These are phyloP conservation scores for Plecturocebus donacophilus DNA, from an alignment of 2,113 vertebrate species.

Conservation along the genomic window DNA sequence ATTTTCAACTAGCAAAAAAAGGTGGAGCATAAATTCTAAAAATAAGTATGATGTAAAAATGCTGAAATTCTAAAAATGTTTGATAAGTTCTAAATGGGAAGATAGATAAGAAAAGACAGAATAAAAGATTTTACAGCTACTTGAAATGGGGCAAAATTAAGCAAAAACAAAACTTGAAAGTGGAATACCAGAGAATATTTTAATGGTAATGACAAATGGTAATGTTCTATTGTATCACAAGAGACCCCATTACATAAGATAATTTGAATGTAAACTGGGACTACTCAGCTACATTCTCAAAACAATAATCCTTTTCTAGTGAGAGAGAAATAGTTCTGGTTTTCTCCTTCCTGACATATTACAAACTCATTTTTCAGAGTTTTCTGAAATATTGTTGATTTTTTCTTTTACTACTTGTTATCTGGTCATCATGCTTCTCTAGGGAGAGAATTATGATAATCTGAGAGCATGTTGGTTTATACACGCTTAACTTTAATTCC, in stretches of 20 bases:
- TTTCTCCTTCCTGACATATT: not conserved
- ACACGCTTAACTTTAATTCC: not conserved
- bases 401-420: not conserved
- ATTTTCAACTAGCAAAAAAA: constrained; percentile 31
- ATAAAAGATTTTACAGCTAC: not conserved
- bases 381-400: not conserved
- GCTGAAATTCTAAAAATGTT: not conserved
- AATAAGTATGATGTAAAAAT: not conserved
- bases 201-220: not conserved
- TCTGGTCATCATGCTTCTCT: not conserved
- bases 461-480: not conserved
- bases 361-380: constrained; percentile 26
- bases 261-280: constrained; percentile 21
- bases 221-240: not conserved
- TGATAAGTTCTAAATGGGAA: constrained; percentile 29
- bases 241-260: not conserved
- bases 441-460: constrained; percentile 32
- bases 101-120: not conserved
- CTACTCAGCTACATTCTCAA: not conserved
- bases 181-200: constrained; percentile 44
- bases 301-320: not conserved
- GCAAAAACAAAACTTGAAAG: constrained; percentile 16
- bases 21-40: not conserved
- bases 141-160: constrained; percentile 22
- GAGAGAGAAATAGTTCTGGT: not conserved